Conservation (phyloP, 1,140 invertebrate genomes). For the Cotesia typhae region DNA sequence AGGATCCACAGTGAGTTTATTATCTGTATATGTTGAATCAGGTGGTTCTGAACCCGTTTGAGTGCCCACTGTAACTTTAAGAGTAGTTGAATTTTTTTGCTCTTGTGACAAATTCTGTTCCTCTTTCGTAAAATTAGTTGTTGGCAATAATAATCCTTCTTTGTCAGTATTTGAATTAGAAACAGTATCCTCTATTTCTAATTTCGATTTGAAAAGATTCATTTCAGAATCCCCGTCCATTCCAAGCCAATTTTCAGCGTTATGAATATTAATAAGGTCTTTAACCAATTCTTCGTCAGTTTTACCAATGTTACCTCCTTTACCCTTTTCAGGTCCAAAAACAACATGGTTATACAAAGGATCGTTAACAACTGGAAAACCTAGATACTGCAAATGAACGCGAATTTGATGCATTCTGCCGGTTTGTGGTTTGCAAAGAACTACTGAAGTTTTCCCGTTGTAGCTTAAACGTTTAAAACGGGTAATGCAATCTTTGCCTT, state of each 20-base stretch:
- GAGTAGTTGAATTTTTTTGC: constrained; percentile 47
- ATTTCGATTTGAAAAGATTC: constrained; percentile 77
- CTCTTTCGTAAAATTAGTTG: constrained; percentile 54
- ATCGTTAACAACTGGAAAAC: constrained; percentile 97
- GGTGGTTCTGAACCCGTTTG: constrained; percentile 82
- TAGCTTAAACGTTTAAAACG: constrained; percentile 88
- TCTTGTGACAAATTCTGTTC: constrained; percentile 52
- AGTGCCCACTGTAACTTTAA: constrained; percentile 80
- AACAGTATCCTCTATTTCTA: constrained; percentile 71
- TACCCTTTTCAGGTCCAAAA: constrained; percentile 91
- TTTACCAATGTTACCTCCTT: constrained; percentile 90
- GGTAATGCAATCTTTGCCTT: constrained; percentile 91
- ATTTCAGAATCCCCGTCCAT: constrained; percentile 89
- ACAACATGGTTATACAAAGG: constrained; percentile 93
- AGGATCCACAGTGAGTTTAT: constrained; percentile 81
- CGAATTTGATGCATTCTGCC: constrained; percentile 99
- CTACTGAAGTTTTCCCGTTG: constrained; percentile 89
- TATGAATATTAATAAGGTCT: constrained; percentile 90
- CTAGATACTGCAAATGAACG: constrained; percentile 97
- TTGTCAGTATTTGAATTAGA: constrained; percentile 52
- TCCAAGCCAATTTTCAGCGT: constrained; percentile 92
- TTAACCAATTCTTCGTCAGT: constrained; percentile 88
- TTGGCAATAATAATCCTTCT: constrained; percentile 58
- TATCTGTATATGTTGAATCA: constrained; percentile 74
- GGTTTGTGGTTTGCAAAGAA: constrained; percentile 91